Evolutionary conservation across 2,797 vertebrate species (phyloP).

Genomic region (Propithecus perrieri): DNA sequence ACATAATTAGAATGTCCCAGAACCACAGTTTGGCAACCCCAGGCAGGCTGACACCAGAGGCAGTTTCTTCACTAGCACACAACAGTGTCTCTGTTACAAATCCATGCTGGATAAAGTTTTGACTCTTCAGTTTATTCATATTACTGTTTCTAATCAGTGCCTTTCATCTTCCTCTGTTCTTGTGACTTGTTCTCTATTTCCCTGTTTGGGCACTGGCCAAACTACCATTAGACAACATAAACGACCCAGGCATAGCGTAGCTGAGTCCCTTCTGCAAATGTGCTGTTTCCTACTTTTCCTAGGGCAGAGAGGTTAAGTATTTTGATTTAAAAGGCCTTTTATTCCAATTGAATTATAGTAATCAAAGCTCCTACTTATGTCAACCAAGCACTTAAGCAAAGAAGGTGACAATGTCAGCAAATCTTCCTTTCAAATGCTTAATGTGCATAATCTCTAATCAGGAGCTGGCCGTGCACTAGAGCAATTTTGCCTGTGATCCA

Average conservation of each 20-base stretch:
- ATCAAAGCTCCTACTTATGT: slow-evolving; percentile 56
- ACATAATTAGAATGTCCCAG: not conserved
- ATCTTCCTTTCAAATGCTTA: slow-evolving; percentile 35
- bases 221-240: not conserved
- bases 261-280: slow-evolving; percentile 35
- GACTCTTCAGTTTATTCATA: not conserved
- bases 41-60: not conserved
- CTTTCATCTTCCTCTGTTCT: not conserved
- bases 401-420: slow-evolving; percentile 54
- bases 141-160: not conserved
- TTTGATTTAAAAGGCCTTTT: slow-evolving; percentile 60
- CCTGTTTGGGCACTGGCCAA: not conserved
- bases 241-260: not conserved
- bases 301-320: slow-evolving; percentile 47
- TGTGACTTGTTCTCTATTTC: not conserved
- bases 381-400: slow-evolving; percentile 54
- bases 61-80: not conserved
- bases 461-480: not conserved
- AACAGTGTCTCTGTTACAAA: not conserved
- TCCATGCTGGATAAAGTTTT: not conserved
- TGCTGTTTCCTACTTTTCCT: slow-evolving; percentile 6
- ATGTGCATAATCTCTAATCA: slow-evolving; percentile 15
- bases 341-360: slow-evolving; percentile 26
- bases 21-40: not conserved
- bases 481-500: not conserved